Conservation (phyloP, 2,113 vertebrate genomes). For the Polyodon spathula region DNA sequence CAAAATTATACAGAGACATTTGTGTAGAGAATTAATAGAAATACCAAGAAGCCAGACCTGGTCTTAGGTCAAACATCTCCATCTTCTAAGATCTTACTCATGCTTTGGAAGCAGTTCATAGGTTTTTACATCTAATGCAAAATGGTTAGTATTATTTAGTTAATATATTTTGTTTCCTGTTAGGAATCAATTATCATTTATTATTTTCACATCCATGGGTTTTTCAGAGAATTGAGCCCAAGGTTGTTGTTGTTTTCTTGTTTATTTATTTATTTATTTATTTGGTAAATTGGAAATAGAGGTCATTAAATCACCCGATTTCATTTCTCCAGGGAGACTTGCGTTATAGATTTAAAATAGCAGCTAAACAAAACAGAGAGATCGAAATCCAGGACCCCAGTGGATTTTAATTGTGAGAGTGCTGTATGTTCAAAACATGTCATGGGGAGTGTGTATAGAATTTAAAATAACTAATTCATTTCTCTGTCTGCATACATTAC, state of each 20-base stretch:
- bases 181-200: conserved; percentile 23
- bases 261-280: no score
- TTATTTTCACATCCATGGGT: conserved; percentile 23
- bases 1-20: not conserved
- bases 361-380: conserved; percentile 45
- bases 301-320: conserved; percentile 52
- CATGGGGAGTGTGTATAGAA: not conserved
- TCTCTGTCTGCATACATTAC: not conserved
- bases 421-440: not conserved
- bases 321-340: conserved; percentile 24
- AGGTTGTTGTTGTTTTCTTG: no score
- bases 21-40: not conserved
- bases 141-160: conserved; percentile 3
- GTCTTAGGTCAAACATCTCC: not conserved
- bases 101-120: not conserved
- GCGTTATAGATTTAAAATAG: conserved; percentile 41
- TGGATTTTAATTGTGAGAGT: conserved; percentile 36
- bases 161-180: conserved; percentile 23
- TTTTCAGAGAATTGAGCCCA: conserved; percentile 42
- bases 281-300: conserved; percentile 43
- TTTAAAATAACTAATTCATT: not conserved
- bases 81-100: not conserved
- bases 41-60: not conserved
- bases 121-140: not conserved
- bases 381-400: conserved; percentile 36